Evolutionary conservation across 2,113 vertebrate genomes (phyloP).

Genomic region (Fulica atra): DNA sequence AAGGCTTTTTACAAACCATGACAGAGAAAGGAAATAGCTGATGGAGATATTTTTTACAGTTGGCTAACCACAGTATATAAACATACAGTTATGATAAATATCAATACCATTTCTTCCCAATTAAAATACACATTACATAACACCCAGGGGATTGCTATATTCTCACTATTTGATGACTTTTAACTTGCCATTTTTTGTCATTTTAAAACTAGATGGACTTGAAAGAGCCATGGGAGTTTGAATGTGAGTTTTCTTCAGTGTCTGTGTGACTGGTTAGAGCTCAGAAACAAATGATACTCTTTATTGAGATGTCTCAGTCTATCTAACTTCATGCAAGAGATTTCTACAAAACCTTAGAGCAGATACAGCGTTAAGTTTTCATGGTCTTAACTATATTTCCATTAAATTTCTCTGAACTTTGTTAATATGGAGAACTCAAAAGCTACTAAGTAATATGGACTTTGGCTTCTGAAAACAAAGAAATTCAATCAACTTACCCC

Average conservation of each 20-base stretch:
- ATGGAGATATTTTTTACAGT: constrained; percentile 46
- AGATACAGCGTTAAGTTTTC: background rate
- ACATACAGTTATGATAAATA: constrained; percentile 44
- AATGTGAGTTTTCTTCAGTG: background rate
- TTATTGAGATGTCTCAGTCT: background rate
- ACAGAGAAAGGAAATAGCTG: constrained; percentile 57
- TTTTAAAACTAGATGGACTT: background rate
- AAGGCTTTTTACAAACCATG: constrained; percentile 29
- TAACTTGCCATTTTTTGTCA: background rate
- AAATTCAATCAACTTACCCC: background rate
- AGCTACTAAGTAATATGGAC: background rate
- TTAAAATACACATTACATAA: constrained; percentile 43
- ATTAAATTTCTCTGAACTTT: background rate
- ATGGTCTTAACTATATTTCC: background rate
- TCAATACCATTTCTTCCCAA: background rate
- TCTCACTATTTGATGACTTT: constrained; percentile 1
- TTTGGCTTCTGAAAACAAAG: background rate
- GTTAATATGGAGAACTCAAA: background rate
- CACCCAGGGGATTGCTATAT: background rate
- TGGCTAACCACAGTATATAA: constrained; percentile 38
- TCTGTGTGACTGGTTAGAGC: background rate
- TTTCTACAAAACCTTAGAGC: background rate
- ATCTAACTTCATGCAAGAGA: background rate
- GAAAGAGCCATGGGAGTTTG: background rate
- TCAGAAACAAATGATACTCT: rapidly evolving